Percentiles rank a stretch among this genome's conserved stretches.
These are phyloP conservation scores for Caenorhabditis japonica DNA, from an alignment of 2,888 invertebrate species.

Conservation along the genomic window DNA sequence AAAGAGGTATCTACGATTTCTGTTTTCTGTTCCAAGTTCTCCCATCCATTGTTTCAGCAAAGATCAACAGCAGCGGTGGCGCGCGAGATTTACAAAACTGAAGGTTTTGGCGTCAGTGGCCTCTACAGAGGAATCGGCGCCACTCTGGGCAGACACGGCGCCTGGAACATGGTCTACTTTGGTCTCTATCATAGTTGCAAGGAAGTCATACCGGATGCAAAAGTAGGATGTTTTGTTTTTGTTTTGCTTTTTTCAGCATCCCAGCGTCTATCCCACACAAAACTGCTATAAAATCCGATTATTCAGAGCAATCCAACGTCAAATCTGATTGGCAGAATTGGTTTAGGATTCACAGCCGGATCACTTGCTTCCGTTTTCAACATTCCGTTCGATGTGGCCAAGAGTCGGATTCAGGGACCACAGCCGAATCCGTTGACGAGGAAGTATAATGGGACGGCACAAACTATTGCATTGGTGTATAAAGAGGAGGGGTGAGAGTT, in stretches of 20 bases:
- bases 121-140: conserved; percentile 83
- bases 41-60: conserved; percentile 76
- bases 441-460: conserved; percentile 86
- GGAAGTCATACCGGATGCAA: conserved; percentile 80
- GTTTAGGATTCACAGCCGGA: conserved; percentile 89
- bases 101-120: conserved; percentile 84
- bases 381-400: conserved; percentile 96
- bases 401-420: conserved; percentile 90
- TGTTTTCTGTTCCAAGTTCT: too few species aligned
- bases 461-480: conserved; percentile 85
- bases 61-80: conserved; percentile 86
- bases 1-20: too few species aligned
- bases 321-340: conserved; percentile 79
- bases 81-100: conserved; percentile 84
- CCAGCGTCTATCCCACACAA: too few species aligned
- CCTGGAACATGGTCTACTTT: conserved; percentile 94
- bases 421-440: conserved; percentile 78
- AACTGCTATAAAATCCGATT: not conserved
- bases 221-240: conserved; percentile 64
- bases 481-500: conserved; percentile 87
- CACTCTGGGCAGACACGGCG: conserved; percentile 89
- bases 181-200: conserved; percentile 94
- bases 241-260: not conserved
- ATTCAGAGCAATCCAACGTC: conserved; percentile 72
- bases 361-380: conserved; percentile 89